Percentiles rank a stretch among this genome's conserved stretches.
Conservation (phyloP, 2,888 invertebrate genomes). For the Tenthredo amoena region DNA sequence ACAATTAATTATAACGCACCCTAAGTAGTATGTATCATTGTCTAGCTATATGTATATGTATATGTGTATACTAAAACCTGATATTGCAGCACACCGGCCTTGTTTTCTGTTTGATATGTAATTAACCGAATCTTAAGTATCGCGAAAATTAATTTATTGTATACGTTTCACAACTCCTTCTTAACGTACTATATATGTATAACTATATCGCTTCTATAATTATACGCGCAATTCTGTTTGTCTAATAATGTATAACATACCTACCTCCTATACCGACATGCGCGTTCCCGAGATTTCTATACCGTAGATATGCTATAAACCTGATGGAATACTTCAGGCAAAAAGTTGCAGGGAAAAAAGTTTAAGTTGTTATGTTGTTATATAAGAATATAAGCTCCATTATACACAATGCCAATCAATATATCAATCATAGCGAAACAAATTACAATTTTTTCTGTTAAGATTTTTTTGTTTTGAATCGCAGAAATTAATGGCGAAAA, state of each 20-base stretch:
- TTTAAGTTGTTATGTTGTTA: conserved; percentile 2
- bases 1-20: conserved; percentile 1
- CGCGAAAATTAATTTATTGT: background rate
- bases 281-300: background rate
- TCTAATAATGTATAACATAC: background rate
- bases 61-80: background rate
- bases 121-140: background rate
- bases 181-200: background rate
- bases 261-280: background rate
- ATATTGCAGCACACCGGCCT: background rate
- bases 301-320: background rate
- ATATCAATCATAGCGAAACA: background rate
- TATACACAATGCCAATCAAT: background rate
- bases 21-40: background rate
- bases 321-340: background rate
- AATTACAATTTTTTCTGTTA: background rate
- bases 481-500: background rate
- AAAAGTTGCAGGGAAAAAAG: background rate
- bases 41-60: background rate
- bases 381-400: background rate
- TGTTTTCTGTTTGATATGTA: background rate
- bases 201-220: background rate
- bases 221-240: background rate
- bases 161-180: background rate
- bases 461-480: background rate